Evolutionary conservation across 2,888 invertebrate genomes (phyloP).

Genomic region (Nephrotoma flavescens): DNA sequence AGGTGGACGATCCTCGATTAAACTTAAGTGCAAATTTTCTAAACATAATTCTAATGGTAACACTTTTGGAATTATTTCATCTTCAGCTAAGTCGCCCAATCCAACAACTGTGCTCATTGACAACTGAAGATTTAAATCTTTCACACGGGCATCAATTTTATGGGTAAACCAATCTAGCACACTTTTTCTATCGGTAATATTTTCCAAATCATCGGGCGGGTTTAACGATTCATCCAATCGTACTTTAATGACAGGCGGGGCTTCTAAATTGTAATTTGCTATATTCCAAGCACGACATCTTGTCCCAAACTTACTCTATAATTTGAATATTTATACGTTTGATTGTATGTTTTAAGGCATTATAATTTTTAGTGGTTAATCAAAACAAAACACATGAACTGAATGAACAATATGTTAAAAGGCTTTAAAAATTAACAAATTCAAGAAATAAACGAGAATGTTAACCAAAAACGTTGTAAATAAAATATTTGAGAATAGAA

Average conservation of each 20-base stretch:
- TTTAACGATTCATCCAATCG: slow-evolving; percentile 45
- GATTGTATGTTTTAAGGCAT: not conserved
- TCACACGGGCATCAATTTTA: slow-evolving; percentile 46
- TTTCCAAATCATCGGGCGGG: slow-evolving; percentile 23
- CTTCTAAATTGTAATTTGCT: slow-evolving; percentile 38
- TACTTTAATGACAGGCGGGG: slow-evolving; percentile 40
- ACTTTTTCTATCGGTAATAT: slow-evolving; percentile 24
- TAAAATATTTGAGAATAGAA: not conserved
- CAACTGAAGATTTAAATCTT: slow-evolving; percentile 49
- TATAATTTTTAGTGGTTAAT: not conserved
- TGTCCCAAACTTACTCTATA: slow-evolving; percentile 66
- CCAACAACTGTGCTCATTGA: slow-evolving; percentile 73
- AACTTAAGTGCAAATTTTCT: slow-evolving; percentile 57
- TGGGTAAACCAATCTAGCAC: slow-evolving; percentile 30
- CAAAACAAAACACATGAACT: not conserved
- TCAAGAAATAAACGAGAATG: slow-evolving; percentile 10
- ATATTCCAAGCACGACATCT: slow-evolving; percentile 70
- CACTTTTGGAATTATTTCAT: slow-evolving; percentile 66
- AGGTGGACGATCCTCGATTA: slow-evolving; percentile 72
- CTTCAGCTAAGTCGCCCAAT: slow-evolving; percentile 70
- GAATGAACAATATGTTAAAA: not conserved
- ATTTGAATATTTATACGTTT: not conserved
- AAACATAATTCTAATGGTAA: slow-evolving; percentile 65
- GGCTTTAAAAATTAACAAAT: not conserved
- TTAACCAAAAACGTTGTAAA: not conserved